Evolutionary conservation across 2,888 invertebrate genomes (phyloP).

Genomic region (Nezara viridula): DNA sequence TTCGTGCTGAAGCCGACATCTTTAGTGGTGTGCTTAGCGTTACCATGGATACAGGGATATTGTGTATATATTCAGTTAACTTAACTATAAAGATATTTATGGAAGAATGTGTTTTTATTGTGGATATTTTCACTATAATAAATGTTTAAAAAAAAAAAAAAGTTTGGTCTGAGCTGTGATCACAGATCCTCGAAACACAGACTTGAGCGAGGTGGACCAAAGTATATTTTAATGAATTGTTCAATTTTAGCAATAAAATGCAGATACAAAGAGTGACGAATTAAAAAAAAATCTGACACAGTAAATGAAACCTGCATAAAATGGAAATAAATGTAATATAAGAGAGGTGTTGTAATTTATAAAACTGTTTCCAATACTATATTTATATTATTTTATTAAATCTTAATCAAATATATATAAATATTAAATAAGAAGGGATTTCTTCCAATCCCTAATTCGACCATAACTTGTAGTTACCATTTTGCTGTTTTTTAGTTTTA

Average conservation of each 20-base stretch:
- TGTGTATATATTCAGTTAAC: constrained; percentile 9
- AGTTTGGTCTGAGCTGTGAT: constrained; percentile 11
- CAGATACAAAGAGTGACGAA: neutral
- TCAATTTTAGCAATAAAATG: constrained; percentile 47
- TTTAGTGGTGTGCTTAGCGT: constrained; percentile 17
- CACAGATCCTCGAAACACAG: neutral
- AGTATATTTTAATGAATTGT: constrained; percentile 19
- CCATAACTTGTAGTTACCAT: constrained; percentile 45
- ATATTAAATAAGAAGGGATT: neutral
- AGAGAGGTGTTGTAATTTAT: neutral
- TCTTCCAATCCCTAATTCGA: neutral
- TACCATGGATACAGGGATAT: constrained; percentile 54
- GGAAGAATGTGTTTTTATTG: constrained; percentile 8
- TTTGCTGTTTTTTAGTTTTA: constrained; percentile 31
- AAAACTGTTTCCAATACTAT: constrained; percentile 6
- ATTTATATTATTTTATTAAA: constrained; percentile 17
- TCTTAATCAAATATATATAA: neutral
- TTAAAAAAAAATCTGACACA: neutral
- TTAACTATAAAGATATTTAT: neutral
- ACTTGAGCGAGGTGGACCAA: constrained; percentile 35
- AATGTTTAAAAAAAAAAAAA: constrained; percentile 1
- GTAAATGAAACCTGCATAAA: neutral
- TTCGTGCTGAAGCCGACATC: neutral
- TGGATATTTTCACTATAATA: neutral
- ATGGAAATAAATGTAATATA: neutral